Evolutionary conservation across 2,888 invertebrate species (phyloP), one percentile per base, ranked within the genome.

Genomic region (Sympetrum striolatum): DNA sequence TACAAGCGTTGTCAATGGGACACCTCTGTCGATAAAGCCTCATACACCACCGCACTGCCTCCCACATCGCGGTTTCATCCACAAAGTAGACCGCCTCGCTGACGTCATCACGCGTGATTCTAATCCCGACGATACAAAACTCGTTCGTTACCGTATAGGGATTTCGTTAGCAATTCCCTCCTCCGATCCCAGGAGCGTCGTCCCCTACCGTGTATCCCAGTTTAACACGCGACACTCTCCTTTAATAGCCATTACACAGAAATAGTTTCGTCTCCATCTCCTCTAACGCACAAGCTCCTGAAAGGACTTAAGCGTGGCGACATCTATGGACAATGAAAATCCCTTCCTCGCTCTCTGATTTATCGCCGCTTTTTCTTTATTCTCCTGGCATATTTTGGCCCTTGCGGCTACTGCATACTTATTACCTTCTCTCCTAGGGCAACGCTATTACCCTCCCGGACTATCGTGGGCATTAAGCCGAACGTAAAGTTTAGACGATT

Each of bases 181-280:
- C 73, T 10, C 31, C 73, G 14, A 10, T 73, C 73, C 73, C n/a
- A 10, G n/a, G 25, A n/a, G 22, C 18, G 58, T 86, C 86, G 35
- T 60, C 86, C 86, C 86, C 86, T 37, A n/a, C 58, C 37, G 86
- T 37, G 60, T 60, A 60, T 86, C 86, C 86, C 86, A 86, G 86
- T 86, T 86, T 86, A 86, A 86, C 35, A 37, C 60, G 60, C 86
- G 58, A 35, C 58, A 86, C 48, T 53, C 86, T 58, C 37, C 86
- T 86, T 58, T 86, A 86, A 86, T 86, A 86, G 60, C 86, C 86
- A 37, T 86, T 86, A 86, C 60, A 86, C 86, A 37, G 86, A 86
- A 86, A 86, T 86, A 86, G 86, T 86, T 60, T 37, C 86, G n/a
- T 60, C 60, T 37, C 82, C 58, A 44, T 44, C 44, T 58, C 64